Percentiles rank a stretch among this genome's conserved stretches.
phyloP scores from a whole-genome alignment of 2,113 vertebrate genomes.

The Casuarius casuarius region DNA sequence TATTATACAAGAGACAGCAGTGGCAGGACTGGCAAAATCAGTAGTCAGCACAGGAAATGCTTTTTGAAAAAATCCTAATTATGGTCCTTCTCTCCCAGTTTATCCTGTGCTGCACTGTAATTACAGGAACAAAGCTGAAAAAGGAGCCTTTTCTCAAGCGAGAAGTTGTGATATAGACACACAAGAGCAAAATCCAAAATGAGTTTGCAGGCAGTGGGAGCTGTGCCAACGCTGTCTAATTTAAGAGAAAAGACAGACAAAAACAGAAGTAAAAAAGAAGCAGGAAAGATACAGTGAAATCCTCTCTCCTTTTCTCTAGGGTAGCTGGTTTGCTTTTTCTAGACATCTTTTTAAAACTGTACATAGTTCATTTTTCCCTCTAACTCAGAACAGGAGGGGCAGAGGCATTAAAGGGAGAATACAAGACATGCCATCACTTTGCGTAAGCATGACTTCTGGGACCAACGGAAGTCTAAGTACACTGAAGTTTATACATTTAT shows the following conservation, averaged over 20 bases:
- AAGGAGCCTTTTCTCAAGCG: neutral
- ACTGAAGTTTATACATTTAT: neutral
- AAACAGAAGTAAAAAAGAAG: neutral
- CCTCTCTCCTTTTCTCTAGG: neutral
- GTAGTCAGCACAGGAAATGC: neutral
- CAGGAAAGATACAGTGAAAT: neutral
- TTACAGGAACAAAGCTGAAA: neutral
- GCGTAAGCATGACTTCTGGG: neutral
- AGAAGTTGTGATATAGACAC: neutral
- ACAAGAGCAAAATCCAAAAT: neutral
- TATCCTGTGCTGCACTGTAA: slow-evolving; percentile 1
- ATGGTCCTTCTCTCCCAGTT: neutral
- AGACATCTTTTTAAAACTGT: neutral
- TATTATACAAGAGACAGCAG: neutral
- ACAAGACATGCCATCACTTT: neutral
- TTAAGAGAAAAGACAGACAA: neutral
- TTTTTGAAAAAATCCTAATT: neutral
- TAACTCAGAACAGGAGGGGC: neutral
- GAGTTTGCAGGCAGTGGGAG: neutral
- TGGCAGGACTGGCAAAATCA: neutral
- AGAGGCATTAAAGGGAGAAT: neutral
- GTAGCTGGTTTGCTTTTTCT: neutral
- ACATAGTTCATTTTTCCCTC: neutral
- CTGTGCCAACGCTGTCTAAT: neutral
- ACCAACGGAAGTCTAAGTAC: neutral